Base-by-base conservation (phyloP, 2,888 invertebrate species). In the Limenitis camilla region DNA sequence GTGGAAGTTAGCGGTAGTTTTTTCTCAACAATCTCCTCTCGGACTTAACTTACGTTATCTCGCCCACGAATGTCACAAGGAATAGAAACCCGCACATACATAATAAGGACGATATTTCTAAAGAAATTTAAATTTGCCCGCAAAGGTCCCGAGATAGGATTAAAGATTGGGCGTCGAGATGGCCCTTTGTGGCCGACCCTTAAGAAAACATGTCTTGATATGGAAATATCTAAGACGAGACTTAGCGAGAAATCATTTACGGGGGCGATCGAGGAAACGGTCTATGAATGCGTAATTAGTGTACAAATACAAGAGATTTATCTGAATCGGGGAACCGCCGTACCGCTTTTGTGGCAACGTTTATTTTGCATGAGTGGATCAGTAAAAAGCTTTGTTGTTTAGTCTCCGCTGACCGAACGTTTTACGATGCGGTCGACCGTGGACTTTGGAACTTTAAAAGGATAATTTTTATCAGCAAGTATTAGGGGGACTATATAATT, bases 1-100 rank as follows among this genome's bases (percentile, higher is more conserved):
- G 77, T 78, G 75, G 75, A 82, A 84, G 81, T 83, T 79, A 78
- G 83, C 78, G 73, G 82, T 82, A 83, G 83, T 85, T 87, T 87
- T 87, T 87, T 84, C 84, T 83, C 85, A 84, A 87, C 87, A 85
- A 85, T 85, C 86, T 85, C 73, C 73, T 82, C 80, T 86, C 78
- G 87, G 87, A 87, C 87, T 87, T 86, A 87, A 86, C 81, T 87
- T 84, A 84, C 82, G 85, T 87, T 87, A 87, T 87, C 87, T 85
- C 77, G 71, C 76, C 82, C 74, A 81, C 81, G 84, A 81, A 79
- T 81, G 83, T 80, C 82, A 74, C 79, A 68, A 82, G 79, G 83
- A 86, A 86, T 86, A 81, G 83, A 82, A 81, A 82, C 86, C 85
- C 85, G 83, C 83, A 85, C 87, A 84, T 84, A 85, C 72, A 87